These are phyloP conservation scores for Ciconia maguari DNA, from an alignment of 2,113 vertebrate species.

Conservation along the genomic window DNA sequence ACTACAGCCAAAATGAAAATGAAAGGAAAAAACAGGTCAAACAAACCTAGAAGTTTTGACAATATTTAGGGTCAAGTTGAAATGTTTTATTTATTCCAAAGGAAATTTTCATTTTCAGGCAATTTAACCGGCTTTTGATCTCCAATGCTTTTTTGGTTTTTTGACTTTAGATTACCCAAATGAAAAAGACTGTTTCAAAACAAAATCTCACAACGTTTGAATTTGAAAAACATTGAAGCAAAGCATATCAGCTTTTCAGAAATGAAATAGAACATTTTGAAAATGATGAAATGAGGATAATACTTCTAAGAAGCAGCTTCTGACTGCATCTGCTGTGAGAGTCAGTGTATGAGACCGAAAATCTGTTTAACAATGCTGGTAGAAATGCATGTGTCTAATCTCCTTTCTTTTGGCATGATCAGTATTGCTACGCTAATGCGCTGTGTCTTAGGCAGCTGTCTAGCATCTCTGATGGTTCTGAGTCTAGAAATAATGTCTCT, in stretches of 20 bases:
- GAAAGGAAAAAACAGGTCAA: not conserved
- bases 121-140: not conserved
- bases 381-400: not conserved
- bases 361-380: not conserved
- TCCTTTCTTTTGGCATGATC: slow-evolving; percentile 11
- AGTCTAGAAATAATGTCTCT: not conserved
- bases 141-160: not conserved
- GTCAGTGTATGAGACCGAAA: not conserved
- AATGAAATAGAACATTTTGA: not conserved
- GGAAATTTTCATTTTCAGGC: not conserved
- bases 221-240: not conserved
- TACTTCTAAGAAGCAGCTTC: not conserved
- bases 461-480: not conserved
- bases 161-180: not conserved
- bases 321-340: not conserved
- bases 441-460: slow-evolving; percentile 31
- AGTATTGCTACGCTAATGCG: not conserved
- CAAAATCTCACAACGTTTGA: not conserved
- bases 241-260: not conserved
- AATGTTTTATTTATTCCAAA: not conserved
- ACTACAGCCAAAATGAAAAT: not conserved
- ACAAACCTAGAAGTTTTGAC: not conserved
- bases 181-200: not conserved
- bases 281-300: not conserved
- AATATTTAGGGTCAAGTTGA: not conserved